Evolutionary conservation across 2,888 invertebrate genomes (phyloP).

Genomic region (Nasonovia ribisnigri): DNA sequence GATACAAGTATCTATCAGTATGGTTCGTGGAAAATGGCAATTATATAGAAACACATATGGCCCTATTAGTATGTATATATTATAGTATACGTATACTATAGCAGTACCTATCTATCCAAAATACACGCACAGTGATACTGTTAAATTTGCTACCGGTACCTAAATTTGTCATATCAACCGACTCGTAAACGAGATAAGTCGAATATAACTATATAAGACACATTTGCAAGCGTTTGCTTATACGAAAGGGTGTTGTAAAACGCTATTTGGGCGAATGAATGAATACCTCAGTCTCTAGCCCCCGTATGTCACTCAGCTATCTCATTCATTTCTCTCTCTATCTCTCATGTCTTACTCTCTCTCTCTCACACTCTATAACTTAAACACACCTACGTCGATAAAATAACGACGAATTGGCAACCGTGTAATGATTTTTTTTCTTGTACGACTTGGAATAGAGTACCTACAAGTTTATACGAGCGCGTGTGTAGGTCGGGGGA

Average conservation of each 20-base stretch:
- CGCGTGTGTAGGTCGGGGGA: background rate
- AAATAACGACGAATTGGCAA: slow-evolving; percentile 24
- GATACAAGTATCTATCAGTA: background rate
- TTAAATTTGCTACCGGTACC: background rate
- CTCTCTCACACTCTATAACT: background rate
- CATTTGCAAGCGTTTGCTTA: background rate
- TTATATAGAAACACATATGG: background rate
- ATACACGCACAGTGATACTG: background rate
- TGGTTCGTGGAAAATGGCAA: background rate
- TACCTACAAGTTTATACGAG: background rate
- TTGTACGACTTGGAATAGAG: background rate
- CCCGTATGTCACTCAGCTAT: background rate
- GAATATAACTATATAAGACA: background rate
- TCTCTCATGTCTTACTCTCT: background rate
- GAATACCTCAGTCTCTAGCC: background rate
- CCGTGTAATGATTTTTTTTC: slow-evolving; percentile 13
- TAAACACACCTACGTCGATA: background rate
- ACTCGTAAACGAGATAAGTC: background rate
- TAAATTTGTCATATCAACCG: background rate
- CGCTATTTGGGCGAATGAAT: background rate
- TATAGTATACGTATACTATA: background rate
- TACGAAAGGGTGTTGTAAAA: slow-evolving; percentile 1
- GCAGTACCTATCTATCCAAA: background rate
- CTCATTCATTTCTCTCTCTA: background rate
- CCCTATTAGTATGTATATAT: background rate